Evolutionary conservation across 2,113 vertebrate species (phyloP), one percentile per base, ranked within the genome.

Genomic region (Mellivora capensis): DNA sequence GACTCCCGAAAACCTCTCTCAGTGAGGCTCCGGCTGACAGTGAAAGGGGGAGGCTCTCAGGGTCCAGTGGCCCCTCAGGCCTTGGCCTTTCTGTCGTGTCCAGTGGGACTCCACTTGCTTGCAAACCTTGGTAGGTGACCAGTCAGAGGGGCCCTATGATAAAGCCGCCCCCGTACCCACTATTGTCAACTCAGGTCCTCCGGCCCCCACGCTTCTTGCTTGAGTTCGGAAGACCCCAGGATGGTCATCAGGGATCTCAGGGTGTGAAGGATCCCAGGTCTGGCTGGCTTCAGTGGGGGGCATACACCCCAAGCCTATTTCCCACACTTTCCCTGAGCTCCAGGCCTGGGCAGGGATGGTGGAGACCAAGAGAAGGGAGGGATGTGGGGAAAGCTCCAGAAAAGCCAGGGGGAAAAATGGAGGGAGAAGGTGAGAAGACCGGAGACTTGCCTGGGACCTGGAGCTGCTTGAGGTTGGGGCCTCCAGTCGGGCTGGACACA

Each of bases 1-100:
- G 86, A 94, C 96, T 92, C 85, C 97, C 61, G 34, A 8, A 97
- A 90, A 82, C 76, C 81, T 69, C 85, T 44, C 87, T 93, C 69
- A 1, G 4, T 47, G 37, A 97, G 59, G 91, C 59, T 52, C 39
- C 54, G 57, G 79, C 49, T 83, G 71, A 62, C 34, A 90, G 90
- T 44, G 39, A 83, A 71, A 74, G 3, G 3, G 21, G 59, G 62
- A 87, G 49, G 54, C 42, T 74, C 76, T 79, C 10, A 0, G 29
- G 54, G 34, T 77, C 88, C 59, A 27, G 54, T 34, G 49, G 85
- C 54, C 61, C 37, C 14, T 71, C 6, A 31, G 67, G 57, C 47
- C 34, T 85, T 64, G 57, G 8, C 44, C 64, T 90, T 90, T 91
- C 85, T 14, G 0, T n/a, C 42, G 27, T 18, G 31, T 89, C 72